These are phyloP conservation scores for Aricia artaxerxes DNA, from an alignment of 2,888 invertebrate genomes.

Conservation along the genomic window DNA sequence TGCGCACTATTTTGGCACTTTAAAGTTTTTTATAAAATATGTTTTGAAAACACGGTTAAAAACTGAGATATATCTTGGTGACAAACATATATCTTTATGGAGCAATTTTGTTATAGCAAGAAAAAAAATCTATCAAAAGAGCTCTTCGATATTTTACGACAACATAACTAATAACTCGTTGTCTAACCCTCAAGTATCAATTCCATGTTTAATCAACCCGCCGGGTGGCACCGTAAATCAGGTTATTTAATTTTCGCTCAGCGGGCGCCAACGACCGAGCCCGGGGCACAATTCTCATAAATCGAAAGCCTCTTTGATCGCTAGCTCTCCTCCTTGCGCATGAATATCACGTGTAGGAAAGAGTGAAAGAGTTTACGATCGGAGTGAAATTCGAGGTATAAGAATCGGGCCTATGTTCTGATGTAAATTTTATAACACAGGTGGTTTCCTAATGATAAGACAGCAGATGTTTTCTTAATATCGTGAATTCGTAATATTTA, in stretches of 20 bases:
- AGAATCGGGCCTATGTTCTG: background rate
- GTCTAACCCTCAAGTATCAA: slow-evolving; percentile 14
- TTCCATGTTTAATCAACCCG: slow-evolving; percentile 5
- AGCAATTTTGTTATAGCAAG: background rate
- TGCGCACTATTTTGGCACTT: too few relatives aligned
- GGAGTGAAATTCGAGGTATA: background rate
- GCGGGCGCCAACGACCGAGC: slow-evolving; percentile 40
- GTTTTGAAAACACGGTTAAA: too few relatives aligned
- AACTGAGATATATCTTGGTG: too few relatives aligned
- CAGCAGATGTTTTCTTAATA: background rate
- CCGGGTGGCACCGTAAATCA: slow-evolving; percentile 10
- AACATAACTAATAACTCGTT: background rate
- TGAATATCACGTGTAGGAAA: too few relatives aligned
- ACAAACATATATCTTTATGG: too few relatives aligned
- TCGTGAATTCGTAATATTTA: background rate
- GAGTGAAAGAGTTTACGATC: background rate
- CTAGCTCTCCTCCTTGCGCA: background rate
- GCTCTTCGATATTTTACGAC: background rate
- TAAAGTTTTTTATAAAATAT: too few relatives aligned
- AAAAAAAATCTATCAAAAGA: background rate
- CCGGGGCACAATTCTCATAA: background rate
- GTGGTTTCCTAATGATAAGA: background rate
- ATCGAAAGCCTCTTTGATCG: background rate
- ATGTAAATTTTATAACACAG: background rate
- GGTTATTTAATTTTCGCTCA: slow-evolving; percentile 40